Percentiles rank a stretch among this genome's conserved stretches.
phyloP scores from a whole-genome alignment of 2,888 invertebrate genomes.

The Mythimna ferrago region DNA sequence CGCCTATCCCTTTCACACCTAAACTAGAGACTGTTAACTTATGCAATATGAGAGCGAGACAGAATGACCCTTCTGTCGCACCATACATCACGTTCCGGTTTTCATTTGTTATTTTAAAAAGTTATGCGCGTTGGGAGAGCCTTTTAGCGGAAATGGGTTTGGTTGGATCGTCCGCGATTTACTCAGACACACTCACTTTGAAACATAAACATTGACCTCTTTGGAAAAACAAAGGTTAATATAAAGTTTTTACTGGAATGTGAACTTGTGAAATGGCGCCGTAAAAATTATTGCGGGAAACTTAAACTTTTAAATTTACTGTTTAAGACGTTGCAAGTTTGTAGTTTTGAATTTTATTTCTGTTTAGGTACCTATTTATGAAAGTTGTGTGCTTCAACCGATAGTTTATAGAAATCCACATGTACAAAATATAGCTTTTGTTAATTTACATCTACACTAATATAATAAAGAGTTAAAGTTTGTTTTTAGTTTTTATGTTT shows the following conservation, averaged over 20 bases:
- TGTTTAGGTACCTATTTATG: no score
- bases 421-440: no score
- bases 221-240: conserved; percentile 57
- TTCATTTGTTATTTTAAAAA: conserved; percentile 70
- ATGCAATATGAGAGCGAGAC: not conserved
- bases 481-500: no score
- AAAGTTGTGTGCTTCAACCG: no score
- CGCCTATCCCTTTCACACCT: conserved; percentile 2
- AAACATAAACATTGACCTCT: conserved; percentile 67
- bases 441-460: no score
- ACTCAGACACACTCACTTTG: conserved; percentile 68
- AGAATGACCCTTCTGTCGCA: conserved; percentile 14
- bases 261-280: not conserved
- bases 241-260: conserved; percentile 19
- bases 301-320: not conserved
- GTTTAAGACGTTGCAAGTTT: not conserved
- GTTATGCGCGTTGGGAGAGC: conserved; percentile 62
- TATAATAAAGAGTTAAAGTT: no score
- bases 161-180: conserved; percentile 67
- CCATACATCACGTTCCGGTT: conserved; percentile 38
- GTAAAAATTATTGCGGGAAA: conserved; percentile 2
- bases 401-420: no score
- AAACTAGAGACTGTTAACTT: not conserved
- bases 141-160: conserved; percentile 75
- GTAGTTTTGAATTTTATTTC: not conserved